These are phyloP conservation scores for Pogona vitticeps DNA, from an alignment of 2,113 vertebrate genomes.

Conservation along the genomic window DNA sequence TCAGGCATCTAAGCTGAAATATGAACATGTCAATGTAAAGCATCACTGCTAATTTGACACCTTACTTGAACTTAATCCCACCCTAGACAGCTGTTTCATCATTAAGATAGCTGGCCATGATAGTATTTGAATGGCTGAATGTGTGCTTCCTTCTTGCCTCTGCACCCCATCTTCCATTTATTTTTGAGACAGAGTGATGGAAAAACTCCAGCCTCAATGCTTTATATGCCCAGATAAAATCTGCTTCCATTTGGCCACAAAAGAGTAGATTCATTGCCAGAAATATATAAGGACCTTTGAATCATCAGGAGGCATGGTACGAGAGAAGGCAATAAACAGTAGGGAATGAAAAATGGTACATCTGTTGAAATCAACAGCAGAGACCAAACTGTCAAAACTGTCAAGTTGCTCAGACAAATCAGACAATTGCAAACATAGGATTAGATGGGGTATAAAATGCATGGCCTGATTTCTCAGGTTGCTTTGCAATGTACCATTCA, in stretches of 20 bases:
- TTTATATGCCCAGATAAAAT: conserved; percentile 6
- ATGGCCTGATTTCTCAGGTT: background rate
- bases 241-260: conserved; percentile 15
- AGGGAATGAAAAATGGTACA: conserved; percentile 3
- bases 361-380: background rate
- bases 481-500: background rate
- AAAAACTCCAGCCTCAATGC: conserved; percentile 22
- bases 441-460: background rate
- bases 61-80: rapidly evolving
- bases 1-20: background rate
- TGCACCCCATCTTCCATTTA: background rate
- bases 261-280: background rate
- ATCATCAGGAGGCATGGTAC: background rate
- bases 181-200: conserved; percentile 18
- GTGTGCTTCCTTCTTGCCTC: background rate
- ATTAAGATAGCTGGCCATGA: conserved; percentile 1
- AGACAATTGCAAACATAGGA: background rate
- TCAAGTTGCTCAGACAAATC: background rate
- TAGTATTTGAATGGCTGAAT: background rate
- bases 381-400: background rate
- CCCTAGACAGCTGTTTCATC: background rate
- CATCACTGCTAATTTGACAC: background rate
- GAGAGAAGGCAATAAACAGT: background rate
- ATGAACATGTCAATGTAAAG: background rate
- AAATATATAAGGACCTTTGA: conserved; percentile 6